Percentiles rank a stretch among this genome's conserved stretches.
phyloP scores from a whole-genome alignment of 2,888 invertebrate species.

The Hydroisotoma schaefferi region DNA sequence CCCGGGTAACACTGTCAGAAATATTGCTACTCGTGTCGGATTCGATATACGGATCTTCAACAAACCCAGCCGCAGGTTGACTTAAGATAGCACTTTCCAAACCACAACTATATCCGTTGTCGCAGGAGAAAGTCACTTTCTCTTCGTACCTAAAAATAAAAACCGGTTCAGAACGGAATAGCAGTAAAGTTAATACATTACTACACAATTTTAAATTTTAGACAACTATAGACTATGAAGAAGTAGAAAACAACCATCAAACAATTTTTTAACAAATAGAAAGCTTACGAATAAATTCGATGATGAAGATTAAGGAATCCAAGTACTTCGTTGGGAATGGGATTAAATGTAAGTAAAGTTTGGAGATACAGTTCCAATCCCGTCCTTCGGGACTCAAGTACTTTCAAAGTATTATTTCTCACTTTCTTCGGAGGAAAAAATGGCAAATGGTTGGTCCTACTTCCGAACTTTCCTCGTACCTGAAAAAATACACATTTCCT shows the following conservation, averaged over 20 bases:
- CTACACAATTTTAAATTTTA: too few species aligned
- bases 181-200: too few species aligned
- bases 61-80: slow-evolving; percentile 40
- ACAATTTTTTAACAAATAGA: neutral
- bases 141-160: neutral
- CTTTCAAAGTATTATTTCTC: slow-evolving; percentile 58
- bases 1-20: slow-evolving; percentile 54
- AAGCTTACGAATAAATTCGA: too few species aligned
- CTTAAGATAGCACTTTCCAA: slow-evolving; percentile 28
- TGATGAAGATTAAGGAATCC: slow-evolving; percentile 54
- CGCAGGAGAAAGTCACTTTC: neutral
- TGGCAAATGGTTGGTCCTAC: slow-evolving; percentile 55
- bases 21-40: slow-evolving; percentile 51
- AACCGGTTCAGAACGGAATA: too few species aligned
- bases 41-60: slow-evolving; percentile 53
- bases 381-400: slow-evolving; percentile 58
- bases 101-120: neutral
- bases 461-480: slow-evolving; percentile 56
- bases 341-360: slow-evolving; percentile 55
- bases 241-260: slow-evolving; percentile 1
- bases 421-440: slow-evolving; percentile 62
- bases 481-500: too few species aligned
- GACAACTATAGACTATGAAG: too few species aligned
- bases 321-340: slow-evolving; percentile 54
- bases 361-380: slow-evolving; percentile 59